Base-by-base conservation (phyloP, 2,888 invertebrate genomes). In the Uloborus plumipes region DNA sequence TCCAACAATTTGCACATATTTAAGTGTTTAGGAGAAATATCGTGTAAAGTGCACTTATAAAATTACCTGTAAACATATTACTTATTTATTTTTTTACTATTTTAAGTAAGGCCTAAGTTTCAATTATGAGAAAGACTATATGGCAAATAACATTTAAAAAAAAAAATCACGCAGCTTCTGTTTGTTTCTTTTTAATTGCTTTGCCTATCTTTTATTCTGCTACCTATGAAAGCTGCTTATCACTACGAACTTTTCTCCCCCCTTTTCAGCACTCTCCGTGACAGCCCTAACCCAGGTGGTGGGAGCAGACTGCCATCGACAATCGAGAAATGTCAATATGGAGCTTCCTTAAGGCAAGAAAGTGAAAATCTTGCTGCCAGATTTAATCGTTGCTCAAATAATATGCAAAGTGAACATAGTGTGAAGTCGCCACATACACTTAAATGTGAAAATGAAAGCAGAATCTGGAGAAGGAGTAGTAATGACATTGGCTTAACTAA, bases 231-330 rank as follows among this genome's bases (percentile, higher is more conserved):
- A 65, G 66, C 51, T 73, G 51, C 73, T 61, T 47, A 66, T 20
- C 31, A 71, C 80, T 62, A 18, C 31, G 47, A 70, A 51, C 71
- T 78, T 62, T 83, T 59, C 74, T 66, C 69, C 51, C 73, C 74
- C 69, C 64, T 70, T 84, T 81, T 20, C 85, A 85, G 85, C 72
- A 84, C 78, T 77, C 75, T 75, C 69, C 72, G 72, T 59, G 85
- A 85, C 85, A 87, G 87, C 78, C 89, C 89, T 22, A 89, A 89
- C 85, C 88, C 88, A 59, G 88, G 88, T 81, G 88, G 88, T 81
- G 88, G 88, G 61, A 72, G 53, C 39, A 31, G 62, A 71, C 31
- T 66, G 55, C 18, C 15, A 16, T 58, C 67, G 61, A 50, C 53
- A 67, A 79, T 26, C 66, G 58, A 62, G 39, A 73, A 75, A 74